Percentiles rank a stretch among this genome's conserved stretches.
Conservation (phyloP, 2,888 invertebrate genomes). For the Eristalis pertinax region DNA sequence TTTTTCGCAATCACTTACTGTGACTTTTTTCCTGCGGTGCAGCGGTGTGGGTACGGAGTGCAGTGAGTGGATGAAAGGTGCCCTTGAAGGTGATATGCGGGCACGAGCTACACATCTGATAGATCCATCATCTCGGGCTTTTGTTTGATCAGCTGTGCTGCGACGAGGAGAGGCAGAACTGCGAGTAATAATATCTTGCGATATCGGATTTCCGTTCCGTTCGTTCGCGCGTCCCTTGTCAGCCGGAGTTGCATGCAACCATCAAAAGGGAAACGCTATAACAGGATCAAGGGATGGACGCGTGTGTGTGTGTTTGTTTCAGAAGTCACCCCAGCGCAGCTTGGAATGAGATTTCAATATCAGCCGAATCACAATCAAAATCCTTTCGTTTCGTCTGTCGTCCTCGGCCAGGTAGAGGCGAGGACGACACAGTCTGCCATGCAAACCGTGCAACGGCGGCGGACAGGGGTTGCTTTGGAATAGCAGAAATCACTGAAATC, state of each 20-base stretch:
- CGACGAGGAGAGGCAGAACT: background rate
- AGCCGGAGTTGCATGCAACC: conserved; percentile 17
- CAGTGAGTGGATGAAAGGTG: conserved; percentile 26
- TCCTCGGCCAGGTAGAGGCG: conserved; percentile 48
- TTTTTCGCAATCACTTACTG: conserved; percentile 24
- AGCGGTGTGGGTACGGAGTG: background rate
- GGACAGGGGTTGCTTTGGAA: conserved; percentile 36
- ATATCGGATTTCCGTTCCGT: conserved; percentile 60
- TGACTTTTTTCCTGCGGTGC: background rate
- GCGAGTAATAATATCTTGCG: conserved; percentile 50
- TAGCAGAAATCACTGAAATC: conserved; percentile 30
- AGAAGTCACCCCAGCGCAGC: background rate
- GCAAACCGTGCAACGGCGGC: conserved; percentile 47
- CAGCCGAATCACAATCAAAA: conserved; percentile 52
- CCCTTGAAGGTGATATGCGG: conserved; percentile 63
- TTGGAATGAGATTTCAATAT: conserved; percentile 66
- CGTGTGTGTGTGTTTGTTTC: conserved; percentile 3
- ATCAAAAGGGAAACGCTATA: conserved; percentile 64
- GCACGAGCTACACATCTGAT: conserved; percentile 61
- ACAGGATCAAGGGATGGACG: conserved; percentile 56
- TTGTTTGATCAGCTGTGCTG: conserved; percentile 68
- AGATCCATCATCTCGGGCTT: conserved; percentile 57
- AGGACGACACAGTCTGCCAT: conserved; percentile 37
- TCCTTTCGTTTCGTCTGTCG: conserved; percentile 66
- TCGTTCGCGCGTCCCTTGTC: conserved; percentile 16